phyloP scores from a whole-genome alignment of 2,888 invertebrate genomes.

The Sipha maydis region DNA sequence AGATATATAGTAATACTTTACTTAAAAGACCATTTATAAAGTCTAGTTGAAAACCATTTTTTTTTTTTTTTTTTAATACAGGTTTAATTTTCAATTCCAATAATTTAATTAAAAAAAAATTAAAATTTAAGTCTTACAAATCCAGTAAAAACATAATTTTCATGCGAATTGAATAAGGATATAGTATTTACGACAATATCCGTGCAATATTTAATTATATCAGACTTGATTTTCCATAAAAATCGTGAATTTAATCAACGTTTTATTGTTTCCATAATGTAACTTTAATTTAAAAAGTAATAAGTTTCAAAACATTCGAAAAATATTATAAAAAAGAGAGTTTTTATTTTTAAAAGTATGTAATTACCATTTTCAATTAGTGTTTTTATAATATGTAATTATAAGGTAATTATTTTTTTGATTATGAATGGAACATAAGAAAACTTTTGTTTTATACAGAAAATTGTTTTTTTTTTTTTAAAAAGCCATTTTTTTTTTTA shows the following conservation, averaged over 20 bases:
- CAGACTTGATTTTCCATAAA: neutral
- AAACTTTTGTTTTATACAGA: neutral
- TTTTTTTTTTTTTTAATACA: too few species aligned
- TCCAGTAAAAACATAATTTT: neutral
- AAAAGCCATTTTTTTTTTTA: neutral
- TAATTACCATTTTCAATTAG: constrained; percentile 8
- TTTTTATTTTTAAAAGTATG: neutral
- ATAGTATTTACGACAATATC: neutral
- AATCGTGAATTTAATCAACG: constrained; percentile 15
- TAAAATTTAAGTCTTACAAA: neutral
- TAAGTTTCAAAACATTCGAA: constrained; percentile 4
- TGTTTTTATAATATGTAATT: constrained; percentile 1
- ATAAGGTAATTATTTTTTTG: neutral
- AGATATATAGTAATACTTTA: too few species aligned
- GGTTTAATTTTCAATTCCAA: too few species aligned
- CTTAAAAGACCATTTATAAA: too few species aligned
- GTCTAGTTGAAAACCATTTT: too few species aligned
- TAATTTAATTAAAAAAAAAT: too few species aligned
- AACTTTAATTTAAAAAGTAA: constrained; percentile 26
- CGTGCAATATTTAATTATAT: neutral
- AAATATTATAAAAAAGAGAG: neutral
- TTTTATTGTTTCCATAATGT: neutral
- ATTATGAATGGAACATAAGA: neutral
- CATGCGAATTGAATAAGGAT: neutral
- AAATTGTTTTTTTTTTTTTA: neutral